A percentile compares a stretch with the other conserved stretches of the same genome.
Conservation (phyloP, 2,888 invertebrate species). For the Icerya purchasi region DNA sequence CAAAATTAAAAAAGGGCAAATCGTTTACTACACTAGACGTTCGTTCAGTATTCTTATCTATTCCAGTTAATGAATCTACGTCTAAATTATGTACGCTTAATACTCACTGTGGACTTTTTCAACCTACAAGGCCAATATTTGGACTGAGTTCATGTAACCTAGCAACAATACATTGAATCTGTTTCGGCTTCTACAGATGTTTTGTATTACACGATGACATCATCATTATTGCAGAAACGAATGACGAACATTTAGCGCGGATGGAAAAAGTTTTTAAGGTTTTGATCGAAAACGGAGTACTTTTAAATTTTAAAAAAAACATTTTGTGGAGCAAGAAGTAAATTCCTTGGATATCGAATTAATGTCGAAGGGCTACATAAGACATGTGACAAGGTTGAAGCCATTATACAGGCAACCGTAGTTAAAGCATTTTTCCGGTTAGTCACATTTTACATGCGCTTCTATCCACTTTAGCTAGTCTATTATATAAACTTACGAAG, state of each 20-base stretch:
- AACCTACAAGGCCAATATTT: neutral
- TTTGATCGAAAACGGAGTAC: too few species aligned
- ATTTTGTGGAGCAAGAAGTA: too few species aligned
- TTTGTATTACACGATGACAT: slow-evolving; percentile 4
- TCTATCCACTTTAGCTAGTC: neutral
- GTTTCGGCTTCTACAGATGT: neutral
- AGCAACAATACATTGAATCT: slow-evolving; percentile 1
- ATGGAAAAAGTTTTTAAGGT: too few species aligned
- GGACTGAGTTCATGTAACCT: slow-evolving; percentile 2
- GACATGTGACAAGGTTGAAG: neutral
- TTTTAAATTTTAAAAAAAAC: too few species aligned
- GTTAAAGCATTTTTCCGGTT: neutral
- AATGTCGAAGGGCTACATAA: slow-evolving; percentile 9
- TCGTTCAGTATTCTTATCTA: neutral
- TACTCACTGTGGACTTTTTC: slow-evolving; percentile 1
- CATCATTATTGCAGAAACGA: neutral
- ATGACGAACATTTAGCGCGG: slow-evolving; percentile 4
- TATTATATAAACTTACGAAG: too few species aligned
- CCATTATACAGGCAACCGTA: neutral
- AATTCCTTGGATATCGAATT: slow-evolving; percentile 11
- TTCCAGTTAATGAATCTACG: neutral
- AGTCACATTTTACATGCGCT: neutral
- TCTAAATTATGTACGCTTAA: neutral
- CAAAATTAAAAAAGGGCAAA: too few species aligned
- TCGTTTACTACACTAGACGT: neutral